These are phyloP conservation scores for Mormoops blainvillei DNA, from an alignment of 2,113 vertebrate species.

Conservation along the genomic window DNA sequence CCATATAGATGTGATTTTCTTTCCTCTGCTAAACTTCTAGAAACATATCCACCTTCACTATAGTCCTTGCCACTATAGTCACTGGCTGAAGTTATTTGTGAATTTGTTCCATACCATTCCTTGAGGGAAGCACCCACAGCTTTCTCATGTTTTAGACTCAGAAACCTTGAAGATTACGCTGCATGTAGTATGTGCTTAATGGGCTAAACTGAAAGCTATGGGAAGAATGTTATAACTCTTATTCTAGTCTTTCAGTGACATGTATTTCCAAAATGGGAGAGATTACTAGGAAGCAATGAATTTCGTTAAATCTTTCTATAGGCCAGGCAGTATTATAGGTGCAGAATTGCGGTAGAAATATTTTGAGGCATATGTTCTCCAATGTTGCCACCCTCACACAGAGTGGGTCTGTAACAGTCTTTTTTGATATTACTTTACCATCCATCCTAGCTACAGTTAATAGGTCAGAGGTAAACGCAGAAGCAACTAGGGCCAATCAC, in stretches of 20 bases:
- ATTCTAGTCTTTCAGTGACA: not conserved
- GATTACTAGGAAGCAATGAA: not conserved
- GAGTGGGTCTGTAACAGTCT: not conserved
- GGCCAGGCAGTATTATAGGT: not conserved
- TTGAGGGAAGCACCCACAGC: not conserved
- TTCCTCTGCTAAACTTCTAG: not conserved
- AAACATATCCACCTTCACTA: not conserved
- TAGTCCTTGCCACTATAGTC: not conserved
- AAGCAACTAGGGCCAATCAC: not conserved
- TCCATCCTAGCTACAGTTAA: not conserved
- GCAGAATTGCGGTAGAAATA: not conserved
- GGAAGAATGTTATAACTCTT: not conserved
- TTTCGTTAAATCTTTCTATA: not conserved
- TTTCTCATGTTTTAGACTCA: not conserved
- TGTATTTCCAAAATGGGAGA: not conserved
- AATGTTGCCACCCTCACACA: not conserved
- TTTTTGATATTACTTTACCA: not conserved
- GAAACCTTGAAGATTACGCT: not conserved
- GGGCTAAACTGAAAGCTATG: not conserved
- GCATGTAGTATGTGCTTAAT: not conserved
- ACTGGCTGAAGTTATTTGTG: not conserved
- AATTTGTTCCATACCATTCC: not conserved
- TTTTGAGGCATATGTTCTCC: not conserved
- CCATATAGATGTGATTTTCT: not conserved
- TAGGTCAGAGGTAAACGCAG: not conserved